A percentile compares a stretch with the other conserved stretches of the same genome.
phyloP scores from a whole-genome alignment of 30 jellyfish, hydroid and myxozoan genomes.

The Phacellophora camtschatica region DNA sequence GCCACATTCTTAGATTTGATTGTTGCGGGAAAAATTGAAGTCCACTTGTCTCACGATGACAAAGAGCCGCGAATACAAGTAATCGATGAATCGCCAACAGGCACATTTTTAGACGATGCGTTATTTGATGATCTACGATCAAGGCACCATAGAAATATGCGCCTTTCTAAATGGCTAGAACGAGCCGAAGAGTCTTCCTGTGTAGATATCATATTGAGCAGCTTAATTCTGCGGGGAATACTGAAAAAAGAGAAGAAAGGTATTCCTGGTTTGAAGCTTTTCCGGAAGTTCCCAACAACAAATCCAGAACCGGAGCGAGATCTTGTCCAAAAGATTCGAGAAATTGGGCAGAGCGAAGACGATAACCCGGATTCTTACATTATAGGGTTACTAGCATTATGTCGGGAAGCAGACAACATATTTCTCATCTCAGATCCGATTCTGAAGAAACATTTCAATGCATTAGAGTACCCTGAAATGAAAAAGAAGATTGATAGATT shows the following conservation, averaged over 20 bases:
- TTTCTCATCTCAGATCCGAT: conserved; percentile 94
- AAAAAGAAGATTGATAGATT: conserved; percentile 73
- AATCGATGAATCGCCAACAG: conserved; percentile 58
- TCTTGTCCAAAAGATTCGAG: conserved; percentile 77
- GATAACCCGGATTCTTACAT: conserved; percentile 80
- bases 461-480: conserved; percentile 72
- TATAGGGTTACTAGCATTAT: conserved; percentile 75
- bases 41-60: conserved; percentile 63
- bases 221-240: conserved; percentile 82
- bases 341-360: conserved; percentile 46
- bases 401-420: conserved; percentile 95
- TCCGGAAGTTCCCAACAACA: conserved; percentile 91
- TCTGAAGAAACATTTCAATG: conserved; percentile 78
- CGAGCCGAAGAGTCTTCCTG: conserved; percentile 91
- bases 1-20: conserved; percentile 85
- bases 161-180: conserved; percentile 87
- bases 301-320: conserved; percentile 94
- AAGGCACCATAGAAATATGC: conserved; percentile 65
- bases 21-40: conserved; percentile 75
- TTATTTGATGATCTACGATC: conserved; percentile 78
- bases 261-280: conserved; percentile 80
- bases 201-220: conserved; percentile 81
- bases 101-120: conserved; percentile 77
- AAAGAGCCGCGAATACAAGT: conserved; percentile 81
- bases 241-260: conserved; percentile 85